Evolutionary conservation across 1,140 invertebrate species (phyloP).

Genomic region (Brachionus manjavacas): DNA sequence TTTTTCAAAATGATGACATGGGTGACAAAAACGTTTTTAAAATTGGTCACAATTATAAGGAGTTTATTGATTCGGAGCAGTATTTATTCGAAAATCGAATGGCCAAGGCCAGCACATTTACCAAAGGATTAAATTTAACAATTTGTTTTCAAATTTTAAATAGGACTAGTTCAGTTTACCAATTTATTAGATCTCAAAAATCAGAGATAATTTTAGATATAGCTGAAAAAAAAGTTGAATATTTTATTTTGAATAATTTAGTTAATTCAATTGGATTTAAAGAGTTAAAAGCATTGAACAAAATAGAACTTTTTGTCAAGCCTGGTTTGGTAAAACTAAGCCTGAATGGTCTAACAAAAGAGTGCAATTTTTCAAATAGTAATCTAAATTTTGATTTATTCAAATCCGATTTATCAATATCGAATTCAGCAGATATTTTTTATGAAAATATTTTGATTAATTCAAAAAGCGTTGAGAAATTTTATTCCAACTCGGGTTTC

Average conservation of each 20-base stretch:
- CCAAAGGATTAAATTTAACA: constrained; percentile 2
- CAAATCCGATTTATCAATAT: neutral
- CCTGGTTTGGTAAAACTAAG: neutral
- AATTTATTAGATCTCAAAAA: neutral
- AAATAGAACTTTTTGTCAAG: neutral
- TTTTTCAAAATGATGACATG: neutral
- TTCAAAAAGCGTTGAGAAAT: neutral
- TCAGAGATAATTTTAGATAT: neutral
- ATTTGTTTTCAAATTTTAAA: neutral
- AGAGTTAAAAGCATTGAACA: neutral
- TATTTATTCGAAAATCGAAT: neutral
- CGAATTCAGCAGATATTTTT: neutral
- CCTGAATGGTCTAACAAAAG: neutral
- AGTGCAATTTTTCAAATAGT: neutral
- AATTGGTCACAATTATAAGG: neutral
- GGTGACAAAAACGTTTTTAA: neutral
- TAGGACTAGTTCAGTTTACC: neutral
- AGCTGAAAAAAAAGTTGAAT: neutral
- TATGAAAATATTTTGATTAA: neutral
- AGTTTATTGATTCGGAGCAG: neutral
- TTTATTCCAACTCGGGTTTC: neutral
- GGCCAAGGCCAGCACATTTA: neutral
- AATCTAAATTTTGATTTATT: constrained; percentile 9
- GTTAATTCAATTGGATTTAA: neutral
- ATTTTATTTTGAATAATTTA: neutral